Percentiles rank a stretch among this genome's conserved stretches.
Evolutionary conservation across 2,888 invertebrate genomes (phyloP).

Genomic region (Abrostola triplasia): DNA sequence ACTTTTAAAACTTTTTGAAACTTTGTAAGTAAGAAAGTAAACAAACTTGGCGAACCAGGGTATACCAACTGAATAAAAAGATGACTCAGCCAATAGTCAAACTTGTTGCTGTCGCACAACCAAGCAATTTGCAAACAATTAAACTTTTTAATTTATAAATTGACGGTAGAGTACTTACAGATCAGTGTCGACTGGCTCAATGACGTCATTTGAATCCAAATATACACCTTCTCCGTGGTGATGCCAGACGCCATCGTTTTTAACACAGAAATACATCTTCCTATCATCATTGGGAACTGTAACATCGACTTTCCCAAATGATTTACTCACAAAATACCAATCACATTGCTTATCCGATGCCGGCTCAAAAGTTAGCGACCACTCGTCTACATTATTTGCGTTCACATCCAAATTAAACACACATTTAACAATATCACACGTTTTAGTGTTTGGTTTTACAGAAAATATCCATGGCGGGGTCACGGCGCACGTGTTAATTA

Average conservation of each 20-base stretch:
- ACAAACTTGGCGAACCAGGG: background rate
- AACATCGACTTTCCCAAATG: conserved; percentile 61
- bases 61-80: background rate
- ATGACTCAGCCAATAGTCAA: background rate
- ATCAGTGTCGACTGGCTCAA: conserved; percentile 53
- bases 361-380: conserved; percentile 77
- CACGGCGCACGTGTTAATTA: conserved; percentile 72
- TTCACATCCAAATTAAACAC: conserved; percentile 74
- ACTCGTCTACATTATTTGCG: conserved; percentile 67
- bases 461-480: conserved; percentile 83
- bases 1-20: background rate
- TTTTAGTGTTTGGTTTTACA: conserved; percentile 68
- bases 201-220: conserved; percentile 85
- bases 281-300: conserved; percentile 63
- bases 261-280: conserved; percentile 79
- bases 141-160: conserved; percentile 35
- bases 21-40: background rate
- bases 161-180: conserved; percentile 65
- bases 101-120: conserved; percentile 5
- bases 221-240: conserved; percentile 78
- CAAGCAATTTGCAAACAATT: conserved; percentile 12
- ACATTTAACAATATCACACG: conserved; percentile 73
- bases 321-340: conserved; percentile 59
- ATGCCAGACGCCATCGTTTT: conserved; percentile 73
- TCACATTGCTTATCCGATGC: conserved; percentile 62